Evolutionary conservation across 1,140 invertebrate species (phyloP).

Genomic region (Zaprionus lachaisei): DNA sequence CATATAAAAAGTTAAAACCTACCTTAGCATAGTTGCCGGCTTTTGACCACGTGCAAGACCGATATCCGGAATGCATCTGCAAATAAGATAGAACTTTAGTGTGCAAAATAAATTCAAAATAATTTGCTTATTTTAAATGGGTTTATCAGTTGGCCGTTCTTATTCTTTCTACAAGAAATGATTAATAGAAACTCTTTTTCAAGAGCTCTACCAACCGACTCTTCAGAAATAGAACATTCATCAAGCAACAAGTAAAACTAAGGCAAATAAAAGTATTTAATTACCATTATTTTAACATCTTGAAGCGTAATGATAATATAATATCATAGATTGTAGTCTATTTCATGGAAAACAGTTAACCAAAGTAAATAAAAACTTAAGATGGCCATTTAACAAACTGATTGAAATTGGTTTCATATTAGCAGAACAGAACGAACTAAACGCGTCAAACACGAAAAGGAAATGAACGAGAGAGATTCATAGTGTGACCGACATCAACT

Average conservation of each 20-base stretch:
- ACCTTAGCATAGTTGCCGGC: conserved; percentile 24
- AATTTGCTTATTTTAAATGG: not conserved
- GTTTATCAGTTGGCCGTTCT: conserved; percentile 79
- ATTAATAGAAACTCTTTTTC: conserved; percentile 44
- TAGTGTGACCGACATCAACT: conserved; percentile 18
- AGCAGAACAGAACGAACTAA: not conserved
- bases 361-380: not conserved
- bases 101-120: not conserved
- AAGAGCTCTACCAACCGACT: conserved; percentile 57
- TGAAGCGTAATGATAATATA: not conserved
- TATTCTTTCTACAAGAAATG: conserved; percentile 77
- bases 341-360: not conserved
- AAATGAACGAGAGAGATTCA: conserved; percentile 28
- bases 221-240: conserved; percentile 79
- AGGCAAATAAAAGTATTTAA: not conserved
- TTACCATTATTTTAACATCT: conserved; percentile 17
- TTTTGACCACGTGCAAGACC: conserved; percentile 49
- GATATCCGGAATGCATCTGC: conserved; percentile 3
- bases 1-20: not conserved
- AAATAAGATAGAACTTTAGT: conserved; percentile 4
- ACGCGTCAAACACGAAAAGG: conserved; percentile 8
- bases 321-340: not conserved
- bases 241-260: conserved; percentile 32
- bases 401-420: conserved; percentile 1
- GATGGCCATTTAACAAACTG: not conserved